These are phyloP conservation scores for Coremacera marginata DNA, from an alignment of 2,888 invertebrate genomes.

Conservation along the genomic window DNA sequence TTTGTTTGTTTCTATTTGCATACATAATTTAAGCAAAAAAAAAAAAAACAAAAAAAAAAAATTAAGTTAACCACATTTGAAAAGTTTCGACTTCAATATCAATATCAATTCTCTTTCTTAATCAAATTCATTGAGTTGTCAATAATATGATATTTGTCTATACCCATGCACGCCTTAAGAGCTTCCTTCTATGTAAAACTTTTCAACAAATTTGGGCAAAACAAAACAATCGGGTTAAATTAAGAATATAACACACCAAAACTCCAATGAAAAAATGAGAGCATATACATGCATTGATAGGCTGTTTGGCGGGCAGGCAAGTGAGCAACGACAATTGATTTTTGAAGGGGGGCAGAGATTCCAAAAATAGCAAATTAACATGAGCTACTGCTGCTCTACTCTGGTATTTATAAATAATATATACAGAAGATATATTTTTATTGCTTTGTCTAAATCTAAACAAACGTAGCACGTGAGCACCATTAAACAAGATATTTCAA, in stretches of 20 bases:
- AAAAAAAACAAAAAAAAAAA: no score
- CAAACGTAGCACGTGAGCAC: background rate
- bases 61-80: no score
- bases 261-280: background rate
- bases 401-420: no score
- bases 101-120: no score
- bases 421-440: background rate
- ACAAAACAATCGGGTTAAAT: background rate
- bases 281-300: background rate
- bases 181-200: constrained; percentile 13
- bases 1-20: no score
- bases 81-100: no score
- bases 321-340: no score
- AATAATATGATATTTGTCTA: background rate
- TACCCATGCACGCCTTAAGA: background rate
- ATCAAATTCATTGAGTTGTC: no score
- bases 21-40: no score
- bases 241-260: background rate
- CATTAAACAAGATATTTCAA: background rate
- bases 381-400: background rate
- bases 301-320: no score
- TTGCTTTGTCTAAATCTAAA: background rate
- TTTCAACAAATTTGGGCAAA: background rate
- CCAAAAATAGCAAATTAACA: background rate
- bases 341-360: background rate